A percentile compares a stretch with the other conserved stretches of the same genome.
Conservation (phyloP, 2,113 vertebrate genomes). For the Brachionichthys hirsutus region DNA sequence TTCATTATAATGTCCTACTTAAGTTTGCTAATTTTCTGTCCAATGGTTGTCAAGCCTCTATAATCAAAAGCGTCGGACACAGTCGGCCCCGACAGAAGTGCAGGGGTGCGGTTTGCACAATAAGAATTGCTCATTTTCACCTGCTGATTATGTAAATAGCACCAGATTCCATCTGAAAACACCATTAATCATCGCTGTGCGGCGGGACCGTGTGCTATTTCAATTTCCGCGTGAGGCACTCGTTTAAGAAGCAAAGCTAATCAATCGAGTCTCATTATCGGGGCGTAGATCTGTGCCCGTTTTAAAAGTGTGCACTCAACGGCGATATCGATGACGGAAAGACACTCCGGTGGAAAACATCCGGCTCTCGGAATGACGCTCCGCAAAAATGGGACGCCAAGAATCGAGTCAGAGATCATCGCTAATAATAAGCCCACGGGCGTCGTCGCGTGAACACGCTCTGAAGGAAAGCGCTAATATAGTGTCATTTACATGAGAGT, state of each 20-base stretch:
- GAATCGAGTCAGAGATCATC: not conserved
- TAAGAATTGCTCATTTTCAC: slow-evolving; percentile 49
- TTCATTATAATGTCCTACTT: too few species aligned
- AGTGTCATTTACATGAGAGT: not conserved
- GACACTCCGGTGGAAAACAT: slow-evolving; percentile 35
- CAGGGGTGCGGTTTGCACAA: slow-evolving; percentile 17
- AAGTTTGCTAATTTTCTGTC: slow-evolving; percentile 28
- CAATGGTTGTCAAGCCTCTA: slow-evolving; percentile 47
- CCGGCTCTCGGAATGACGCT: not conserved
- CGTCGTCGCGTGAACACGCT: not conserved
- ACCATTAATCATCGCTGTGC: slow-evolving; percentile 69
- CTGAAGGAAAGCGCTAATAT: not conserved
- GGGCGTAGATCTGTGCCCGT: slow-evolving; percentile 56
- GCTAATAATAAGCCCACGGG: not conserved
- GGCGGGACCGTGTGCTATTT: slow-evolving; percentile 61
- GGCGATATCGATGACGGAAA: slow-evolving; percentile 56
- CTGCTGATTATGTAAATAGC: slow-evolving; percentile 70
- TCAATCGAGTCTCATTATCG: slow-evolving; percentile 75
- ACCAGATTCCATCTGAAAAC: slow-evolving; percentile 62
- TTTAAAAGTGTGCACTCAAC: slow-evolving; percentile 45
- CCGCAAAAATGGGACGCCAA: not conserved
- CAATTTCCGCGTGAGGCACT: slow-evolving; percentile 61
- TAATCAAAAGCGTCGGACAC: slow-evolving; percentile 30
- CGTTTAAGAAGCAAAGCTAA: slow-evolving; percentile 67
- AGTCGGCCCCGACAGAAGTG: slow-evolving; percentile 39